phyloP scores from a whole-genome alignment of 2,888 invertebrate species.

The Trilocha varians region DNA sequence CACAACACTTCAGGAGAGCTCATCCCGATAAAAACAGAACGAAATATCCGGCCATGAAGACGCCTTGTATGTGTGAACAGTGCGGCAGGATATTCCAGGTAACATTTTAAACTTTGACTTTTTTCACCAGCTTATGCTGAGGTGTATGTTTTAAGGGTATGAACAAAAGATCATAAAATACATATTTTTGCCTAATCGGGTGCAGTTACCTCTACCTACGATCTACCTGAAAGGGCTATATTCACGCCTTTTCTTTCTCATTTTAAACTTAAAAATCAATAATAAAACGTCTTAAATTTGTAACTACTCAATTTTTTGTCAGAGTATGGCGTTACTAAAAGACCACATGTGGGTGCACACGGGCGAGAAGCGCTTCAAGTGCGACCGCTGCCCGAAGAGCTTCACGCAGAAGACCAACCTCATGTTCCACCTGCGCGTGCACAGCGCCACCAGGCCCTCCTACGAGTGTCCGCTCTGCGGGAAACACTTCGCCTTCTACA shows the following conservation, averaged over 20 bases:
- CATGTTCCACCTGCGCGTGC: conserved; percentile 52
- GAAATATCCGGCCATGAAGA: conserved; percentile 61
- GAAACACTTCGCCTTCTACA: conserved; percentile 56
- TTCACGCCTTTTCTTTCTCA: no score
- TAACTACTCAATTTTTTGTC: conserved; percentile 3
- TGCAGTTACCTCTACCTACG: no score
- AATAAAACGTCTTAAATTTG: no score
- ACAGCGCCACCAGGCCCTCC: conserved; percentile 36
- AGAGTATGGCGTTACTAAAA: conserved; percentile 57
- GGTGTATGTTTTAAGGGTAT: no score
- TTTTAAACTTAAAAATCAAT: no score
- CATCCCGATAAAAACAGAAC: conserved; percentile 64
- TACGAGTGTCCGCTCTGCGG: conserved; percentile 58
- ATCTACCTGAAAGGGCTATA: no score
- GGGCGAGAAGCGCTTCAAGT: conserved; percentile 58
- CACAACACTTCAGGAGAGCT: conserved; percentile 51
- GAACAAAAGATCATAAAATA: no score
- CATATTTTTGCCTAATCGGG: no score
- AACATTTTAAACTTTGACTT: background rate
- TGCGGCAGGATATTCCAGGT: conserved; percentile 64
- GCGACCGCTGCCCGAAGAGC: conserved; percentile 53
- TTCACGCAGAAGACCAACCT: conserved; percentile 59
- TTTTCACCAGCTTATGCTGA: background rate
- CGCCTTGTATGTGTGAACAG: conserved; percentile 60
- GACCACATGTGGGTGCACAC: conserved; percentile 64